phyloP scores from a whole-genome alignment of 2,888 invertebrate genomes.

The Mycalesis mineus region DNA sequence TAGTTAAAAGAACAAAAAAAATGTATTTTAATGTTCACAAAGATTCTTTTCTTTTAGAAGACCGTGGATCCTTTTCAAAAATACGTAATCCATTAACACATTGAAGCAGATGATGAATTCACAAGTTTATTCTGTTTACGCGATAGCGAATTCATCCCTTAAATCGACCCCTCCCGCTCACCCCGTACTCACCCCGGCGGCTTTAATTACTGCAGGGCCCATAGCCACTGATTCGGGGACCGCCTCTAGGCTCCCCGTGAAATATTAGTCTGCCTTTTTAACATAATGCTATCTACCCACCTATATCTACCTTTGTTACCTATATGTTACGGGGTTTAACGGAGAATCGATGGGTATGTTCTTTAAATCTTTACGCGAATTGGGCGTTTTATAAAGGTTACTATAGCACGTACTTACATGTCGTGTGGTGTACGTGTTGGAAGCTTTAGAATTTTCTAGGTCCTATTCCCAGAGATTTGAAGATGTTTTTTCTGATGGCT shows the following conservation, averaged over 20 bases:
- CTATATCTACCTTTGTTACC: neutral
- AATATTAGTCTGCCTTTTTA: constrained; percentile 33
- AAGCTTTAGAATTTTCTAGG: too few relatives aligned
- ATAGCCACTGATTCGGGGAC: constrained; percentile 27
- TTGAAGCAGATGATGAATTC: neutral
- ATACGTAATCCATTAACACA: neutral
- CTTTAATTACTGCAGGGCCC: constrained; percentile 32
- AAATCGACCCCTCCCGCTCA: constrained; percentile 25
- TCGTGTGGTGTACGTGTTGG: too few relatives aligned
- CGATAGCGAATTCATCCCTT: constrained; percentile 23
- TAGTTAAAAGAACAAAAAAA: too few relatives aligned
- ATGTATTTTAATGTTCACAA: too few relatives aligned
- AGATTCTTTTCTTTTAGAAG: too few relatives aligned
- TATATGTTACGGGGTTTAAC: neutral
- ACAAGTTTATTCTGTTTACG: constrained; percentile 14
- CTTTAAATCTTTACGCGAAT: too few relatives aligned
- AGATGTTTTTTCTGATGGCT: too few relatives aligned
- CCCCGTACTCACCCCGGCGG: constrained; percentile 23
- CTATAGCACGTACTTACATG: too few relatives aligned
- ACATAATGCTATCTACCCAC: neutral
- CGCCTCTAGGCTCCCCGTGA: constrained; percentile 22
- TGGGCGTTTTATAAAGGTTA: too few relatives aligned
- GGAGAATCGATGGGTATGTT: too few relatives aligned
- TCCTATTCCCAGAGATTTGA: too few relatives aligned
- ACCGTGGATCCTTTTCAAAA: too few relatives aligned